A percentile compares a stretch with the other conserved stretches of the same genome.
phyloP scores from a whole-genome alignment of 2,888 invertebrate genomes.

The Drymonia ruficornis region DNA sequence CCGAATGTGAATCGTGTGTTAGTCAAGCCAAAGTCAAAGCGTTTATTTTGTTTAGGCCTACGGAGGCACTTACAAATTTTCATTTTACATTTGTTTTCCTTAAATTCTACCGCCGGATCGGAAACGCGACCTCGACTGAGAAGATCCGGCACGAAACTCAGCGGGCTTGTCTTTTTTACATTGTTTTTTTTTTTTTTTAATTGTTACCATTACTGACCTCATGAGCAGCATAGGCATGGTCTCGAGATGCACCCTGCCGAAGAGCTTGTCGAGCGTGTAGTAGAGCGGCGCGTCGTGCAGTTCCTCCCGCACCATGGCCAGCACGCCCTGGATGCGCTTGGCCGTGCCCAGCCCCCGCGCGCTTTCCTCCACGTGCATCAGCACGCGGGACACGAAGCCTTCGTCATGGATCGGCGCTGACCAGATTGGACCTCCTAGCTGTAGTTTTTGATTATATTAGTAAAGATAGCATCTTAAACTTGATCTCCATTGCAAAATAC shows the following conservation, averaged over 20 bases:
- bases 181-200: too few species aligned
- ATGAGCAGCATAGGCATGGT: slow-evolving; percentile 88
- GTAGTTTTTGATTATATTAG: slow-evolving; percentile 23
- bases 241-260: slow-evolving; percentile 88
- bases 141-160: too few species aligned
- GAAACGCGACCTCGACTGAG: too few species aligned
- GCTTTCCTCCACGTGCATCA: slow-evolving; percentile 74
- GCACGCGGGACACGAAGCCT: slow-evolving; percentile 89
- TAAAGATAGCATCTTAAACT: too few species aligned
- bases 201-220: slow-evolving; percentile 82
- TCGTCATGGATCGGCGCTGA: slow-evolving; percentile 92
- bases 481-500: too few species aligned
- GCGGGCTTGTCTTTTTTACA: too few species aligned
- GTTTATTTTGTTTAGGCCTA: too few species aligned
- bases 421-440: slow-evolving; percentile 98
- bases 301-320: slow-evolving; percentile 93
- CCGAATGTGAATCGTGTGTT: too few species aligned
- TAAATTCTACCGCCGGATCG: too few species aligned
- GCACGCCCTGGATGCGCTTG: slow-evolving; percentile 91
- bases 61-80: too few species aligned
- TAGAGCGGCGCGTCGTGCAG: slow-evolving; percentile 93
- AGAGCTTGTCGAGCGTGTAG: slow-evolving; percentile 92
- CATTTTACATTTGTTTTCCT: too few species aligned
- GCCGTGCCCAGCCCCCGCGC: slow-evolving; percentile 86
- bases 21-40: too few species aligned